A percentile compares a stretch with the other conserved stretches of the same genome.
phyloP scores from a whole-genome alignment of 1,140 invertebrate species.

The Pygmarrhopalites habei region DNA sequence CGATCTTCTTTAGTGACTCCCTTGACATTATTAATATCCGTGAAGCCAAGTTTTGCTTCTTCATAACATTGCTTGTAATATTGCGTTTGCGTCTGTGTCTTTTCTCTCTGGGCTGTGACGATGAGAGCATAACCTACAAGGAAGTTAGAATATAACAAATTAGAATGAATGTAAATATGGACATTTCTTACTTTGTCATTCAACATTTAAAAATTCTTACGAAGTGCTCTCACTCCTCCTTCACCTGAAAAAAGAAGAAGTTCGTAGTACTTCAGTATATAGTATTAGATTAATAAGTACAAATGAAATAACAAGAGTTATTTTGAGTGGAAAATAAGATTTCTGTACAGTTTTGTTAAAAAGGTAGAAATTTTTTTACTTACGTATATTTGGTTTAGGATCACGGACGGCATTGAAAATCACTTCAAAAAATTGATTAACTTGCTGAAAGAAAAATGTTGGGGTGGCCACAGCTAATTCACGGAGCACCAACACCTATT shows the following conservation, averaged over 20 bases:
- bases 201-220: no score
- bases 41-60: constrained; percentile 73
- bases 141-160: no score
- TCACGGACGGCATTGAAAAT: constrained; percentile 90
- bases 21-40: constrained; percentile 63
- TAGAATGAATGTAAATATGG: no score
- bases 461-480: constrained; percentile 93
- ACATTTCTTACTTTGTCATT: no score
- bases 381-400: constrained; percentile 83
- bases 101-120: constrained; percentile 90
- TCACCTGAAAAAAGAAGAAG: no score
- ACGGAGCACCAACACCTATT: constrained; percentile 77
- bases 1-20: constrained; percentile 79
- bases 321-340: no score
- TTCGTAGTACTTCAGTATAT: no score
- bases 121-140: constrained; percentile 85
- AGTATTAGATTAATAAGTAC: no score
- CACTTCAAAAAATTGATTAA: constrained; percentile 89
- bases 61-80: constrained; percentile 80
- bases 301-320: no score
- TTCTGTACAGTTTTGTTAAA: no score
- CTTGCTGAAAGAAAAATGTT: constrained; percentile 97
- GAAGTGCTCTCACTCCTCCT: constrained; percentile 81
- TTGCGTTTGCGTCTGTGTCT: constrained; percentile 74
- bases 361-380: no score